Conservation (phyloP, 2,113 vertebrate species). For the Apteryx mantelli region DNA sequence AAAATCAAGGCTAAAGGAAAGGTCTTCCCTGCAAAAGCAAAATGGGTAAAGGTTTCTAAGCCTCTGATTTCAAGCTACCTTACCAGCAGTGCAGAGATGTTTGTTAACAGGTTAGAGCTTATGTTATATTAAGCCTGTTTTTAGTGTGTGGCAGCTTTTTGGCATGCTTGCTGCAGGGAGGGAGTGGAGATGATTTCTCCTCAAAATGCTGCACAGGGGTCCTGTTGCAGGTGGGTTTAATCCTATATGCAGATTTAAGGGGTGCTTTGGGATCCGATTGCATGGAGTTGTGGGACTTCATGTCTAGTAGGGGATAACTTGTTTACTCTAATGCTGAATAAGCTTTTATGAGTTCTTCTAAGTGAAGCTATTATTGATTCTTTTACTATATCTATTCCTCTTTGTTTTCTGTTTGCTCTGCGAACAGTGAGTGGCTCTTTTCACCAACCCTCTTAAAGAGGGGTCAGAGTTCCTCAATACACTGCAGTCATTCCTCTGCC, state of each 20-base stretch:
- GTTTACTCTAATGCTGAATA: not conserved
- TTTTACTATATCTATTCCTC: not conserved
- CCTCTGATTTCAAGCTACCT: not conserved
- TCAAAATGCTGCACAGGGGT: not conserved
- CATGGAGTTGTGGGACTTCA: accelerated
- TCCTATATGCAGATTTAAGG: not conserved
- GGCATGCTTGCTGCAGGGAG: not conserved
- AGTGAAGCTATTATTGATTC: not conserved
- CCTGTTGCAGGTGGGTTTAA: not conserved
- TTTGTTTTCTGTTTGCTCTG: not conserved
- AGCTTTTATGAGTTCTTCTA: not conserved
- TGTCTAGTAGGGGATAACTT: not conserved
- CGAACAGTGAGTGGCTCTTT: not conserved
- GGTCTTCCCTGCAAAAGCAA: not conserved
- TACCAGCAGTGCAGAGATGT: not conserved
- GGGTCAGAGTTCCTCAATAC: no score
- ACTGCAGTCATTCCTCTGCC: not conserved
- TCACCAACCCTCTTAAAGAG: no score
- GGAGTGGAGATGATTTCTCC: not conserved
- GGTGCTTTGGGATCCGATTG: not conserved
- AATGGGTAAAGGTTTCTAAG: not conserved
- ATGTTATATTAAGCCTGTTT: not conserved
- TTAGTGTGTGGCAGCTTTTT: not conserved
- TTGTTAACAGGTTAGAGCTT: not conserved
- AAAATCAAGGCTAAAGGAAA: not conserved